These are phyloP conservation scores for Stichodactyla helianthus DNA, from an alignment of 64 coral and sea anemone genomes.

Conservation along the genomic window DNA sequence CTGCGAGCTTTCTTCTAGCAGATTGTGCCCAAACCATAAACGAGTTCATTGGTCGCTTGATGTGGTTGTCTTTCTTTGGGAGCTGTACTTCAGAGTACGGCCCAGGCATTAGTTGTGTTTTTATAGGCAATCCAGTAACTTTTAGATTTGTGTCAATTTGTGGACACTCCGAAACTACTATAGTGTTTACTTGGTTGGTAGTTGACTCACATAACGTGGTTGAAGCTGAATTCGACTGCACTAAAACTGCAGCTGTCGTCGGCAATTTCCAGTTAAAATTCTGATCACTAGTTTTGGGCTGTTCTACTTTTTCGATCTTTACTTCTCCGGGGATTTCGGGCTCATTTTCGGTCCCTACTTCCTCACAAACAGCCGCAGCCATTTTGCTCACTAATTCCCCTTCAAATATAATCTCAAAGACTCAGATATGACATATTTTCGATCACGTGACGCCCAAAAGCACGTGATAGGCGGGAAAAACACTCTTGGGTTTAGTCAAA, in stretches of 20 bases:
- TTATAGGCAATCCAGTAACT: constrained; percentile 76
- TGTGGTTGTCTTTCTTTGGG: constrained; percentile 81
- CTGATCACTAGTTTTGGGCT: constrained; percentile 81
- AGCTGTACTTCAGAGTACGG: constrained; percentile 89
- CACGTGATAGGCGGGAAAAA: constrained; percentile 59
- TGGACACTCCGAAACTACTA: constrained; percentile 73
- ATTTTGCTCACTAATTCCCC: constrained; percentile 76
- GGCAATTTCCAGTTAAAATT: constrained; percentile 94
- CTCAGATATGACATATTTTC: constrained; percentile 78
- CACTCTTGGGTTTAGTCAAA: constrained; percentile 39
- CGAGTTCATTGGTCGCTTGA: constrained; percentile 99
- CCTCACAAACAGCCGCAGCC: constrained; percentile 71
- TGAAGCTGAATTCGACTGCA: constrained; percentile 57
- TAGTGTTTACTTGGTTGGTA: constrained; percentile 66
- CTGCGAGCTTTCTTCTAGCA: constrained; percentile 84
- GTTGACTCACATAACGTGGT: constrained; percentile 71
- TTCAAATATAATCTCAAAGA: constrained; percentile 64
- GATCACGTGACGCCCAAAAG: constrained; percentile 84
- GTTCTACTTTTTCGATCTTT: constrained; percentile 95
- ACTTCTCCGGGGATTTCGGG: constrained; percentile 91
- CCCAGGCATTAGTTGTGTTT: constrained; percentile 92
- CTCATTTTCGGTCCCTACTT: constrained; percentile 62
- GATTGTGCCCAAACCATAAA: constrained; percentile 99
- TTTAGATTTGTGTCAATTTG: constrained; percentile 81
- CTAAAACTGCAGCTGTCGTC: constrained; percentile 53